Base-by-base conservation (phyloP, 2,113 vertebrate species). In the Morone saxatilis region DNA sequence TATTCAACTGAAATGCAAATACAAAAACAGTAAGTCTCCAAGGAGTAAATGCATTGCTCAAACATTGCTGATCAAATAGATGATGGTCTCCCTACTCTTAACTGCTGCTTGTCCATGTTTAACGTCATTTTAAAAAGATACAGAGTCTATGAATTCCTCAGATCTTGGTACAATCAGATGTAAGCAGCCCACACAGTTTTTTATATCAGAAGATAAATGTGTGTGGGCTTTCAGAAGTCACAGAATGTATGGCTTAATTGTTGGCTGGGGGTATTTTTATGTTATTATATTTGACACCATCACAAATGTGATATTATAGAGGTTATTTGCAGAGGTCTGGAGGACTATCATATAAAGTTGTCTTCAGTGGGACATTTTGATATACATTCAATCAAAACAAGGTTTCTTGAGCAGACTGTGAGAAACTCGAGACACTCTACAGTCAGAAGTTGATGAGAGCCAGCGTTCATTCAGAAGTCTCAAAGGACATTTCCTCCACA, bases 1-100 rank as follows among this genome's bases (percentile, higher is more conserved):
- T 43, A 63, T 71, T 85, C 9, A 72, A 45, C 40, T 57, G 12
- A 71, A 77, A 36, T 83, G 25, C 6, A 71, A 61, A 67, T 43
- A 36, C 67, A 60, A 71, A 76, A 63, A 71, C 50, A 67, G 66
- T 14, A 25, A 5, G 10, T 85, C 67, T 61, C 47, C 3, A 14
- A 20, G 54, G 57, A 63, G 53, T 38, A 40, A 59, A 43, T 14
- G 7, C 20, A 56, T 4, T 22, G 25, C 62, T 90, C 48, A 72
- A 54, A 56, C 48, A 12, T 6, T n/a, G 12, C 67, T 53, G 41
- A 76, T 86, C 40, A 83, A 76, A 70, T 4, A 61, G 19, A 68
- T 19, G 20, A 74, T 53, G 40, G 11, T 16, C 12, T n/a, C 9
- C 8, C 51, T 7, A 22, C n/a, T 62, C 2, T 41, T 47, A 57